Percentiles rank a stretch among this genome's conserved stretches.
These are phyloP conservation scores for Parapsyche elsis DNA, from an alignment of 1,140 invertebrate genomes.

Conservation along the genomic window DNA sequence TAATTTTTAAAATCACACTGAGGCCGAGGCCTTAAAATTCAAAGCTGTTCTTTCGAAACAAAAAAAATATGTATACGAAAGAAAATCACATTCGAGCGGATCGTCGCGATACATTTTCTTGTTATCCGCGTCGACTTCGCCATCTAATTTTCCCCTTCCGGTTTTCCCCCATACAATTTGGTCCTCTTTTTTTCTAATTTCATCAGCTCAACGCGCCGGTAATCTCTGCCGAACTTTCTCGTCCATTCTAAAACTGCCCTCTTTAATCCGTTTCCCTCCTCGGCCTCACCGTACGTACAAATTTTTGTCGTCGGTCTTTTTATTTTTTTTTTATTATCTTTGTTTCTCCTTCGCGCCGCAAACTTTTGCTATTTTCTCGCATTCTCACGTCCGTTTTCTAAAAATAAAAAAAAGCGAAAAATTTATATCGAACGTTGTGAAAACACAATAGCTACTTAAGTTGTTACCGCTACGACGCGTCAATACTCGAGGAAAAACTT, in stretches of 20 bases:
- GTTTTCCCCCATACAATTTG: too few species aligned
- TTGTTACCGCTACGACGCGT: not conserved
- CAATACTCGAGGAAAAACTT: not conserved
- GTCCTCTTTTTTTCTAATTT: not conserved
- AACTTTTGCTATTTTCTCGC: conserved; percentile 17
- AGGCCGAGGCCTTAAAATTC: too few species aligned
- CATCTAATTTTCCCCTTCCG: too few species aligned
- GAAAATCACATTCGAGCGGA: too few species aligned
- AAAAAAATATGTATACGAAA: too few species aligned
- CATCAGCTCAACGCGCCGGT: not conserved
- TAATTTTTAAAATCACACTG: too few species aligned
- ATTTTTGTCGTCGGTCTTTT: not conserved
- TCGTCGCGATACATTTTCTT: not conserved
- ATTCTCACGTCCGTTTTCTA: conserved; percentile 8
- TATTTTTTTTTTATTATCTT: conserved; percentile 12
- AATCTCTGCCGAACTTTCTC: conserved; percentile 1
- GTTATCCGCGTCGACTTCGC: not conserved
- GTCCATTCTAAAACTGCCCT: conserved; percentile 3
- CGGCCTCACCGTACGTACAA: not conserved
- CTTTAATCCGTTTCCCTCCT: not conserved
- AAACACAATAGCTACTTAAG: conserved; percentile 7
- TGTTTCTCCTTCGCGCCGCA: not conserved
- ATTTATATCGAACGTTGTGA: not conserved
- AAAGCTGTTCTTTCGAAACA: too few species aligned
- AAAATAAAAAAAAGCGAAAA: not conserved